Percentiles rank a stretch among this genome's conserved stretches.
Conservation (phyloP, 2,113 vertebrate species). For the Phoxinus phoxinus region DNA sequence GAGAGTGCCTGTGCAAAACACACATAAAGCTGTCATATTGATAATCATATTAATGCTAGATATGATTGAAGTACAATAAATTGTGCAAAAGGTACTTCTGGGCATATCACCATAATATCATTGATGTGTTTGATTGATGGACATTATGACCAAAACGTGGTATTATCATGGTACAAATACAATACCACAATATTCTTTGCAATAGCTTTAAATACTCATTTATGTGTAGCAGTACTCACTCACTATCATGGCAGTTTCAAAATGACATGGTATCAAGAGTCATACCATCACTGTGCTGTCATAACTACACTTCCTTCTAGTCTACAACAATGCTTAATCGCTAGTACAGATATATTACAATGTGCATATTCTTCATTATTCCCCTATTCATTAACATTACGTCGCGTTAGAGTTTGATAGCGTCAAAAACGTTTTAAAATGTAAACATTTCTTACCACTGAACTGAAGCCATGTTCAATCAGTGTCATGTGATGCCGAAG, state of each 20-base stretch:
- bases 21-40: neutral
- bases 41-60: too few species aligned
- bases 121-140: neutral
- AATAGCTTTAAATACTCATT: neutral
- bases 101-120: neutral
- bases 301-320: too few species aligned
- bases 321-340: neutral
- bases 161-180: neutral
- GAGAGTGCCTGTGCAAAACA: slow-evolving; percentile 80
- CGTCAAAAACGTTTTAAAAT: slow-evolving; percentile 20
- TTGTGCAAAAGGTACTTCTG: neutral
- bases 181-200: neutral
- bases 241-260: neutral
- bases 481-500: slow-evolving; percentile 69
- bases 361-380: neutral
- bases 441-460: slow-evolving; percentile 74
- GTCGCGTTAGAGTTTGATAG: neutral
- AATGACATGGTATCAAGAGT: neutral
- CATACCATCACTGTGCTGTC: neutral
- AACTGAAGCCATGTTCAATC: slow-evolving; percentile 75
- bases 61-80: neutral
- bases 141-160: neutral
- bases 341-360: neutral
- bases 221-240: neutral
- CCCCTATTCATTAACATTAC: neutral